A percentile compares a stretch with the other conserved stretches of the same genome.
Evolutionary conservation across 2,113 vertebrate species (phyloP).

Genomic region (Ramphastos sulfuratus): DNA sequence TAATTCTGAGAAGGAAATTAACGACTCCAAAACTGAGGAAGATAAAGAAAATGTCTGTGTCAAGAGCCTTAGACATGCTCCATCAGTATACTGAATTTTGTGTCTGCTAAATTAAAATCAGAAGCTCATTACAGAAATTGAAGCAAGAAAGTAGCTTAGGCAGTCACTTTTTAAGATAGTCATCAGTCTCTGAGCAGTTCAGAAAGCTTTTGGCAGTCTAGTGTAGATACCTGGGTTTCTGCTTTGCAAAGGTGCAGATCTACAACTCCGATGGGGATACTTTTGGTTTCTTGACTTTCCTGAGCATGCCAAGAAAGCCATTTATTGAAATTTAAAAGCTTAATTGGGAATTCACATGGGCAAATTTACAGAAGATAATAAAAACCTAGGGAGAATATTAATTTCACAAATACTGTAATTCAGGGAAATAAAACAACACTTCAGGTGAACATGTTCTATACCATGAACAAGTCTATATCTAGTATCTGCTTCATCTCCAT

Average conservation of each 20-base stretch:
- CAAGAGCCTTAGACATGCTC: neutral
- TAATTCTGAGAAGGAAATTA: conserved; percentile 42
- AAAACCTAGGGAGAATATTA: neutral
- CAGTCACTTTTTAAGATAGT: neutral
- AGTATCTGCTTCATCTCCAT: neutral
- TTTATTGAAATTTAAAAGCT: neutral
- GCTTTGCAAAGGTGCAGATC: neutral
- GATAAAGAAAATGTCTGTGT: conserved; percentile 22
- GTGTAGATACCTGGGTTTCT: neutral
- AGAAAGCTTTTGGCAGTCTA: neutral
- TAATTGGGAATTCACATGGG: neutral
- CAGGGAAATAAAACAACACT: neutral
- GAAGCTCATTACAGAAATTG: conserved; percentile 8
- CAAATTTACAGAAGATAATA: neutral
- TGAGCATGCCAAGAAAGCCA: neutral
- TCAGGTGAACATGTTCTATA: neutral
- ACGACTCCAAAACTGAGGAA: neutral
- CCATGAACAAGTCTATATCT: neutral
- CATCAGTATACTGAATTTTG: neutral
- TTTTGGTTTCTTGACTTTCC: neutral
- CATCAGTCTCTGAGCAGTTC: neutral
- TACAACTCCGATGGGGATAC: neutral
- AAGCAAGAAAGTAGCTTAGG: neutral
- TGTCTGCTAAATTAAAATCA: conserved; percentile 37
- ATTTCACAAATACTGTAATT: neutral